Evolutionary conservation across 2,888 invertebrate species (phyloP).

Genomic region (Phortica okadai): DNA sequence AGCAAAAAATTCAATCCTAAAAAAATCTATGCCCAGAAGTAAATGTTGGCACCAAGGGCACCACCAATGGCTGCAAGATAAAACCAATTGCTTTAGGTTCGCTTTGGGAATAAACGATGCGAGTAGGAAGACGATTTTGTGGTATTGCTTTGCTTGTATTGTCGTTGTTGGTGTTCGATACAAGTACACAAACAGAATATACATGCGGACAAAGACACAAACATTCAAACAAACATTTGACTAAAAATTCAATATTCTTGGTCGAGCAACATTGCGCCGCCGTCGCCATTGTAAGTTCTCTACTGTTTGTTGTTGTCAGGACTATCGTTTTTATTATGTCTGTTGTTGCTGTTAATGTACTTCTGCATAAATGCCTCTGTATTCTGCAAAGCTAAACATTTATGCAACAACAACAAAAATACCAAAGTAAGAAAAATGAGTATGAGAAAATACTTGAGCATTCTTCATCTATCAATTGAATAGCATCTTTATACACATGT

Average conservation of each 20-base stretch:
- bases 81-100: slow-evolving; percentile 53
- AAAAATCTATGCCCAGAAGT: neutral
- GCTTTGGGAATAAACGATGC: slow-evolving; percentile 41
- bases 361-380: slow-evolving; percentile 27
- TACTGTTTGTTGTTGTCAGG: slow-evolving; percentile 1
- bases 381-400: slow-evolving; percentile 51
- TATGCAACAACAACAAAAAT: slow-evolving; percentile 46
- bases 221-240: neutral
- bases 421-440: neutral
- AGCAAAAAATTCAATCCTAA: slow-evolving; percentile 7
- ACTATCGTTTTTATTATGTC: neutral
- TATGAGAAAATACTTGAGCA: slow-evolving; percentile 48
- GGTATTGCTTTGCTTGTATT: slow-evolving; percentile 25
- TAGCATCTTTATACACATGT: slow-evolving; percentile 52
- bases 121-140: slow-evolving; percentile 41
- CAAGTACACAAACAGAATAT: neutral
- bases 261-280: slow-evolving; percentile 25
- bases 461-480: slow-evolving; percentile 48
- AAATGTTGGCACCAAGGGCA: slow-evolving; percentile 21
- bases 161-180: slow-evolving; percentile 37
- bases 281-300: neutral
- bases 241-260: slow-evolving; percentile 62
- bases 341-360: slow-evolving; percentile 16
- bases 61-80: slow-evolving; percentile 50
- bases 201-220: neutral